Conservation (phyloP, 2,888 invertebrate species). For the Monochamus alternatus region DNA sequence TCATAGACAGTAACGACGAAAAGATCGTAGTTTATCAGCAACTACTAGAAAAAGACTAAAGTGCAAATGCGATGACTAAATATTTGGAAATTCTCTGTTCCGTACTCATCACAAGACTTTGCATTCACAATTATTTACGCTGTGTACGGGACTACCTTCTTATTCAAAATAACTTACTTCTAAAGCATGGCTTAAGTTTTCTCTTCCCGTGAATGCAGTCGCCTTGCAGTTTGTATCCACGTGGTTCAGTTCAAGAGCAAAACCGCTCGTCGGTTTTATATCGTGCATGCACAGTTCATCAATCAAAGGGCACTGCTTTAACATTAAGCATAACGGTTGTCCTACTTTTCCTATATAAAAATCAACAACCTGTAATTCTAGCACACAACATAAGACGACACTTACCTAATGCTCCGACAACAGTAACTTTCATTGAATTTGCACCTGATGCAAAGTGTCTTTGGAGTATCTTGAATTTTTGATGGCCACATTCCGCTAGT, state of each 20-base stretch:
- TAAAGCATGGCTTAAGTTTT: constrained; percentile 63
- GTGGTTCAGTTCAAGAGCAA: constrained; percentile 70
- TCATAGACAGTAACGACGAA: no score
- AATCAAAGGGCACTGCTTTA: constrained; percentile 75
- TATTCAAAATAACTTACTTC: constrained; percentile 47
- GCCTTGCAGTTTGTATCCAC: constrained; percentile 71
- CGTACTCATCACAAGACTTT: no score
- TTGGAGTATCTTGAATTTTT: background rate
- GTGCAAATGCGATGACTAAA: no score
- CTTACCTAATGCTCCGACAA: constrained; percentile 61
- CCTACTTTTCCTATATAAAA: constrained; percentile 70
- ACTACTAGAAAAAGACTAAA: no score
- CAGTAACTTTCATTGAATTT: constrained; percentile 58
- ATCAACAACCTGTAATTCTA: background rate
- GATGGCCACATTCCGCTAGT: background rate
- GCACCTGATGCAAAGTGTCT: constrained; percentile 36
- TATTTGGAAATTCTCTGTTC: no score
- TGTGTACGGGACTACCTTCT: no score
- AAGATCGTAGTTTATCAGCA: no score
- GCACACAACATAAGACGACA: no score
- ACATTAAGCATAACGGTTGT: constrained; percentile 74
- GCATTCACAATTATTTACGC: no score
- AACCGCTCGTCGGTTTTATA: constrained; percentile 64
- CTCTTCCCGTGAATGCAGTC: constrained; percentile 59
- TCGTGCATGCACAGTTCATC: constrained; percentile 77